Percentiles rank a stretch among this genome's conserved stretches.
phyloP scores from a whole-genome alignment of 2,113 vertebrate genomes.

The Canis aureus region DNA sequence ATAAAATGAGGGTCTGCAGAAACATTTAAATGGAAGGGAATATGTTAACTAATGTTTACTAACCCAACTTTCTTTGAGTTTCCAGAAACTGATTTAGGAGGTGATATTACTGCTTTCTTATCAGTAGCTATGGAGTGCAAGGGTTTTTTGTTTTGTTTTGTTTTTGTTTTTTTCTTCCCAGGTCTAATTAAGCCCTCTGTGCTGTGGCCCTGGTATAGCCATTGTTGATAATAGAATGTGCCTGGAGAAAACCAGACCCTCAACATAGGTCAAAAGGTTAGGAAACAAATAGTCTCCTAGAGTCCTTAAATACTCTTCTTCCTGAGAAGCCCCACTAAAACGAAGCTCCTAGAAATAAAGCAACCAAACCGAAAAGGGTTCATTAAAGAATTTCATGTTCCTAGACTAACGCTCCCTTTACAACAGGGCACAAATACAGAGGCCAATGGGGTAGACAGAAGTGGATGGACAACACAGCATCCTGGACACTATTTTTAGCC shows the following conservation, averaged over 20 bases:
- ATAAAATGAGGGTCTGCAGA: neutral
- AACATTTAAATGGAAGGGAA: neutral
- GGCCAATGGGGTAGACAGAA: neutral
- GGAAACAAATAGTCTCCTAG: constrained; percentile 58
- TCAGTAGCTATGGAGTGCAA: constrained; percentile 57
- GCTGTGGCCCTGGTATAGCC: constrained; percentile 26
- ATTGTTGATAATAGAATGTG: constrained; percentile 56
- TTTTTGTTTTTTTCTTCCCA: constrained; percentile 42
- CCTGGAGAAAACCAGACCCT: constrained; percentile 75
- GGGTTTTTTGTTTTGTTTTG: neutral
- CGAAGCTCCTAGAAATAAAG: constrained; percentile 25
- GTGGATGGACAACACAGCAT: fast-evolving
- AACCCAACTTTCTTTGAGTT: neutral
- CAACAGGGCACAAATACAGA: neutral
- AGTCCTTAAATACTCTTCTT: constrained; percentile 57
- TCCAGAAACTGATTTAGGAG: neutral
- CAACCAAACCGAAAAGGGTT: neutral
- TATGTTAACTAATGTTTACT: neutral
- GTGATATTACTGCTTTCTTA: constrained; percentile 61
- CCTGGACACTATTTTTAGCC: neutral
- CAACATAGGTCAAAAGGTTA: constrained; percentile 76
- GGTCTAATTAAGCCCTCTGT: constrained; percentile 74
- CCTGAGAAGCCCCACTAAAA: constrained; percentile 51
- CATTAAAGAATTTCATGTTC: neutral
- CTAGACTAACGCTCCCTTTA: neutral